Base-by-base conservation (phyloP, 2,113 vertebrate species). In the Sarotherodon lohbergeri region DNA sequence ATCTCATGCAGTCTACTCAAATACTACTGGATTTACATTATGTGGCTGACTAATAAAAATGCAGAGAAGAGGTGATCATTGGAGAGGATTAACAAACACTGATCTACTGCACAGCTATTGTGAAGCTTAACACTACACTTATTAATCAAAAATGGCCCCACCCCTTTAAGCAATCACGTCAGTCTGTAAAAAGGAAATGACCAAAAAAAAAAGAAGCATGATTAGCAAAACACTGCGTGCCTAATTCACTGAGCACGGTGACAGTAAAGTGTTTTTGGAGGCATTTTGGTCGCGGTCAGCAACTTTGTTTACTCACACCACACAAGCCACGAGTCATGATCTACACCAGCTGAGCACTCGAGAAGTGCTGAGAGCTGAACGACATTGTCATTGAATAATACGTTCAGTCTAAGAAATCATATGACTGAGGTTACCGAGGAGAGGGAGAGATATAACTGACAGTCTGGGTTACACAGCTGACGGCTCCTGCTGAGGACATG, bases 251-350 rank as follows among this genome's bases (percentile, higher is more conserved):
- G 16, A 84, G 4, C 8, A 57, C 2, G 36, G 56, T 81, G 43
- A 55, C 68, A 55, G 73, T 41, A 39, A 7, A 61, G 68, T 52
- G 82, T 81, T 81, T 55, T 85, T 6, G 3, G 27, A 17, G 61
- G 43, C 36, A 32, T 90, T 81, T 87, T 59, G 50, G n/a, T 83
- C 8, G 22, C 43, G 88, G 88, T 93, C 91, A 90, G 87, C 86
- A 91, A 93, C 91, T 94, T 94, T 94, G 91, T 94, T 93, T 93
- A 92, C 91, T 78, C 76, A 66, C 86, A 14, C 71, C 71, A 59
- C 88, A 73, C 81, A 29, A 85, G 48, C 82, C 27, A 85, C 71
- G 52, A 86, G 80, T 87, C 80, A 11, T 73, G 83, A 66, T 86
- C n/a, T 84, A 81, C 81, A 84, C 1, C 83, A 80, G 76, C 82